phyloP scores from a whole-genome alignment of 2,797 vertebrate genomes.

The Ibycter americanus region DNA sequence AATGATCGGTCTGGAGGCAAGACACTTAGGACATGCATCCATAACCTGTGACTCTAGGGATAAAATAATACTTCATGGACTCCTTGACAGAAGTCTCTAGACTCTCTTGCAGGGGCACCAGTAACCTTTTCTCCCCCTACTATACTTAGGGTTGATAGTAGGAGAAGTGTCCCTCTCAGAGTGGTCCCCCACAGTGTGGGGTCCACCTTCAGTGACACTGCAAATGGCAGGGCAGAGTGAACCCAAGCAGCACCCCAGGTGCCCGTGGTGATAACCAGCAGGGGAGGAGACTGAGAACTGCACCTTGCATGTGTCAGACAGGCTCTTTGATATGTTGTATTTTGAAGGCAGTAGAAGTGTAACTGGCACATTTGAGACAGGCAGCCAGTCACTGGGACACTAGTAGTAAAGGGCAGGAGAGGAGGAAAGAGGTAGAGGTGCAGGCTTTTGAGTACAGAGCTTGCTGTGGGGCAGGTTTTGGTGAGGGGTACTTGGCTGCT shows the following conservation, averaged over 20 bases:
- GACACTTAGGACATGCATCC: neutral
- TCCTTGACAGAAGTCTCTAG: neutral
- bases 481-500: neutral
- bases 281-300: neutral
- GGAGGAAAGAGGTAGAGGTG: neutral
- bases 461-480: neutral
- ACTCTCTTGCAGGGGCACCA: neutral
- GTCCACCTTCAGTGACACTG: neutral
- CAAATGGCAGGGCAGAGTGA: neutral
- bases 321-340: neutral
- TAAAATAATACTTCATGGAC: neutral
- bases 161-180: neutral
- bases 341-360: neutral
- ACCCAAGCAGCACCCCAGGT: neutral
- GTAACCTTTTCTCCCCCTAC: neutral
- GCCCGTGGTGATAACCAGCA: neutral
- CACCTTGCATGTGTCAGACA: neutral
- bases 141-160: neutral
- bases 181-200: neutral
- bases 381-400: neutral
- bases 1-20: neutral
- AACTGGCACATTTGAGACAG: neutral
- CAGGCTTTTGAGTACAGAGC: neutral
- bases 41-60: neutral
- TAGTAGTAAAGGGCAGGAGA: neutral